A percentile compares a stretch with the other conserved stretches of the same genome.
These are phyloP conservation scores for Daubentonia madagascariensis DNA, from an alignment of 2,113 vertebrate species.

Conservation along the genomic window DNA sequence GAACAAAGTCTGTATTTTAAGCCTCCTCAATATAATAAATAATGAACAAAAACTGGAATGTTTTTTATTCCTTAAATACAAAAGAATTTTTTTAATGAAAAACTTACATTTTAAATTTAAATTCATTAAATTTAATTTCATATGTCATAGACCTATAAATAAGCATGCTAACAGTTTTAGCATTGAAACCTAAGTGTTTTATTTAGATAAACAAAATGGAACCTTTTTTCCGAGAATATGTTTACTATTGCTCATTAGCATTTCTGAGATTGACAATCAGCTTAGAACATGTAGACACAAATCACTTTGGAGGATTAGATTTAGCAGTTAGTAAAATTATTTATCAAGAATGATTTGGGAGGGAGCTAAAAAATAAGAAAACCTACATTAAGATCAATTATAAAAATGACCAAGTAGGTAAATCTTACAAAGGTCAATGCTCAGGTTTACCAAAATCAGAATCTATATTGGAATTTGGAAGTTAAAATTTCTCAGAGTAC, in stretches of 20 bases:
- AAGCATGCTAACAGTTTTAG: not conserved
- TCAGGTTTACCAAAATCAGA: not conserved
- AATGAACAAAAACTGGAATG: not conserved
- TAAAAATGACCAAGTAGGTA: not conserved
- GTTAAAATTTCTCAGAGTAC: constrained; percentile 9
- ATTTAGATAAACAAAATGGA: not conserved
- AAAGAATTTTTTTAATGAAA: not conserved
- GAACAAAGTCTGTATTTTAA: not conserved
- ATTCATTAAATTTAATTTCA: not conserved
- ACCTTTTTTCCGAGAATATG: not conserved
- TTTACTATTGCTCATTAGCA: not conserved
- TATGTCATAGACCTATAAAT: not conserved
- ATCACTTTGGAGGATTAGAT: not conserved
- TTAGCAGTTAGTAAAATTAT: not conserved
- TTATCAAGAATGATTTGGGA: not conserved
- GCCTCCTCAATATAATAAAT: not conserved
- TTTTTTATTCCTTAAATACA: not conserved
- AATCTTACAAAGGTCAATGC: not conserved
- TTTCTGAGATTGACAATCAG: not conserved
- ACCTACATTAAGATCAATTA: not conserved
- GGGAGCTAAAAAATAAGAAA: constrained; percentile 25
- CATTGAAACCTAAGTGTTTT: not conserved
- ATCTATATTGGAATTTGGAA: constrained; percentile 43
- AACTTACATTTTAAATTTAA: not conserved
- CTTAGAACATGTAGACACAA: not conserved